phyloP scores from a whole-genome alignment of 2,113 vertebrate genomes.

The Sylvia atricapilla region DNA sequence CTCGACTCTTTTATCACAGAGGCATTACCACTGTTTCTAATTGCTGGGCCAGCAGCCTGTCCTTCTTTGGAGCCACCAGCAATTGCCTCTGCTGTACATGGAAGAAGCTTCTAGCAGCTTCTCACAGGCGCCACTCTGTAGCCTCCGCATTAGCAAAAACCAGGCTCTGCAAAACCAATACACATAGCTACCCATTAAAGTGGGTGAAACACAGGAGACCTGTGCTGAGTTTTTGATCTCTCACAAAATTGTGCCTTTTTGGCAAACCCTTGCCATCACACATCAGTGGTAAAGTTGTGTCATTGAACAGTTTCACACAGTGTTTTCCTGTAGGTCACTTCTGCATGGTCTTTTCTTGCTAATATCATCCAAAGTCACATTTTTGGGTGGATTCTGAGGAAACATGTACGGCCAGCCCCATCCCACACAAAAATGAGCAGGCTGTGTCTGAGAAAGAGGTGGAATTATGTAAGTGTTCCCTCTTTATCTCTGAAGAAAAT shows the following conservation, averaged over 20 bases:
- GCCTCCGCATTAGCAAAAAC: not conserved
- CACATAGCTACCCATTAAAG: not conserved
- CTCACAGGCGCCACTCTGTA: not conserved
- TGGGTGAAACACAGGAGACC: not conserved
- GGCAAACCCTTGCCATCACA: not conserved
- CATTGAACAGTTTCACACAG: not conserved
- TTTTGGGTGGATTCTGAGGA: not conserved
- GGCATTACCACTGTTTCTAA: not conserved
- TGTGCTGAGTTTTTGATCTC: not conserved
- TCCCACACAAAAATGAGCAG: not conserved
- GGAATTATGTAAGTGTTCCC: not conserved
- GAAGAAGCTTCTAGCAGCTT: not conserved
- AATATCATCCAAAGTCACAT: not conserved
- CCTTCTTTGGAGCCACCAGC: not conserved
- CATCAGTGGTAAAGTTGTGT: not conserved
- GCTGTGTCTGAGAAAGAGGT: not conserved
- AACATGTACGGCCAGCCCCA: accelerated
- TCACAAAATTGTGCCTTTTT: not conserved
- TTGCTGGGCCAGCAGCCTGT: not conserved
- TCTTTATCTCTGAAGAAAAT: not conserved
- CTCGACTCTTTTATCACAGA: not conserved
- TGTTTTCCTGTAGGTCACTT: not conserved
- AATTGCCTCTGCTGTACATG: not conserved
- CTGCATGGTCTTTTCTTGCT: not conserved
- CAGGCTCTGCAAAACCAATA: not conserved